These are phyloP conservation scores for Pachymerium ferrugineum DNA, from an alignment of 2,888 invertebrate species.

Conservation along the genomic window DNA sequence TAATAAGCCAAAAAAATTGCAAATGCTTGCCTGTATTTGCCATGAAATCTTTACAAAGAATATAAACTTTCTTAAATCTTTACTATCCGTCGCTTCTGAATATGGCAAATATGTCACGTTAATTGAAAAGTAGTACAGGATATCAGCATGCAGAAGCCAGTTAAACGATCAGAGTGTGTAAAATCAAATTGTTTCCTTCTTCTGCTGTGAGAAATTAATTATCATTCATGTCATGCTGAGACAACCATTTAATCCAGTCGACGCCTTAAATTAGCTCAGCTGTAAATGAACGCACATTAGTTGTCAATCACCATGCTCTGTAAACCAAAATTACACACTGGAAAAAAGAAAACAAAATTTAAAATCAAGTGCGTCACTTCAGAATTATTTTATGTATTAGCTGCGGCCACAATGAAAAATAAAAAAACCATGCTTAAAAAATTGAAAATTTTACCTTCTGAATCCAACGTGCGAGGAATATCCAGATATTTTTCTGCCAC, in stretches of 20 bases:
- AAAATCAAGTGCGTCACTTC: not conserved
- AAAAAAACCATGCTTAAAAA: too few relatives aligned
- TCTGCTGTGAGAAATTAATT: not conserved
- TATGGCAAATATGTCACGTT: too few relatives aligned
- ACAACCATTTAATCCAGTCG: not conserved
- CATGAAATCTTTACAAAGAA: not conserved
- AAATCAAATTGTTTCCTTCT: not conserved
- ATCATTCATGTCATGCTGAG: not conserved
- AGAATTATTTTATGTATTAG: not conserved
- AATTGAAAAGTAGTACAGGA: not conserved
- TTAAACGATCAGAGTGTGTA: not conserved
- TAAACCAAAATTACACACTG: not conserved
- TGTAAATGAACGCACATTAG: not conserved
- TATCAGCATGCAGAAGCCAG: not conserved
- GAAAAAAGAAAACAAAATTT: not conserved
- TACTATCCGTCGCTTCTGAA: not conserved
- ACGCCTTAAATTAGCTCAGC: not conserved
- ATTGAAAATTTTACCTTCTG: constrained; percentile 75
- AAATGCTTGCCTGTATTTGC: constrained; percentile 8
- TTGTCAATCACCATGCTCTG: constrained; percentile 8
- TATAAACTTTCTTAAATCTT: not conserved
- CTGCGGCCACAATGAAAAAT: too few relatives aligned
- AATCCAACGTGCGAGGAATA: constrained; percentile 99
- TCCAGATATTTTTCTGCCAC: constrained; percentile 99
- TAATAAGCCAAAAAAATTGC: constrained; percentile 29